phyloP scores from a whole-genome alignment of 2,888 invertebrate genomes.

The Spilarctia lutea region DNA sequence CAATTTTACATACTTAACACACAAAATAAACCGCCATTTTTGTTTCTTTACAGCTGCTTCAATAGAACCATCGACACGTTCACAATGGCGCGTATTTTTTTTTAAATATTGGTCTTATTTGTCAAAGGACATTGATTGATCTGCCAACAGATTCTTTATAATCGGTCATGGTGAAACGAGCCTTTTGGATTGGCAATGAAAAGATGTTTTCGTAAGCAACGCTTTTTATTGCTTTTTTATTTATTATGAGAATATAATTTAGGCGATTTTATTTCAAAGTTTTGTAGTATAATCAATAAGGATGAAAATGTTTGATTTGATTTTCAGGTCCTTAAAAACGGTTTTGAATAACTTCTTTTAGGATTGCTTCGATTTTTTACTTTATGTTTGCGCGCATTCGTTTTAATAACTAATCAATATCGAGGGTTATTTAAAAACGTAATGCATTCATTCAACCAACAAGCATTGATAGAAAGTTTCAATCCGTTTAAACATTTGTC shows the following conservation, averaged over 20 bases:
- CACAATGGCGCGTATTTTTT: conserved; percentile 33
- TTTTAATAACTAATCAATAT: not conserved
- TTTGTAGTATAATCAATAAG: not conserved
- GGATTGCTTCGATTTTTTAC: not conserved
- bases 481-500: not conserved
- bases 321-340: not conserved
- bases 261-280: not conserved
- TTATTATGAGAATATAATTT: conserved; percentile 29
- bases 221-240: conserved; percentile 28
- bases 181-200: conserved; percentile 37
- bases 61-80: conserved; percentile 28
- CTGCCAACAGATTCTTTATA: conserved; percentile 42
- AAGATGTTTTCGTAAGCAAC: conserved; percentile 24
- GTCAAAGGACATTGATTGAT: conserved; percentile 53
- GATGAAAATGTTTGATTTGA: not conserved
- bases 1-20: not conserved
- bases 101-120: conserved; percentile 42
- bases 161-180: conserved; percentile 47
- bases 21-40: conserved; percentile 5
- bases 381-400: not conserved
- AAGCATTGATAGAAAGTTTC: not conserved
- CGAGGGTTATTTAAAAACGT: not conserved
- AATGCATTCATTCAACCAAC: not conserved
- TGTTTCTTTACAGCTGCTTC: not conserved
- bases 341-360: not conserved